These are phyloP conservation scores for Hestina assimilis DNA, from an alignment of 1,140 invertebrate species.

Conservation along the genomic window DNA sequence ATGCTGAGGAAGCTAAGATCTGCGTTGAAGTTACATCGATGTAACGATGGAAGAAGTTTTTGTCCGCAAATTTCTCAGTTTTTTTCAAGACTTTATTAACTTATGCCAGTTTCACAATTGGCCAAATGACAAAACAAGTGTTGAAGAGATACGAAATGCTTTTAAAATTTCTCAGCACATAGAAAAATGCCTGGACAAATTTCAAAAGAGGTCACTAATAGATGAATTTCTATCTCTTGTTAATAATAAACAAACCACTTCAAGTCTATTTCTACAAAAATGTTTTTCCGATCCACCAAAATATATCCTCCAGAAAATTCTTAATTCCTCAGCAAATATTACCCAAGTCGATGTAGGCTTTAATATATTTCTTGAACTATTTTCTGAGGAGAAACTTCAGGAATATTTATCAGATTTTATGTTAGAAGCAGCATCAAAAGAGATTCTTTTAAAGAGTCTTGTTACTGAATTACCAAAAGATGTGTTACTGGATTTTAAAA, in stretches of 20 bases:
- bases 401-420: constrained; percentile 63
- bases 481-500: constrained; percentile 49
- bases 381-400: constrained; percentile 61
- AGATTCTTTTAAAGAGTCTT: constrained; percentile 52
- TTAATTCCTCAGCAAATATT: constrained; percentile 47
- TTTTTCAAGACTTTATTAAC: constrained; percentile 71
- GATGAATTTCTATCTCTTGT: constrained; percentile 47
- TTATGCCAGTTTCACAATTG: constrained; percentile 68
- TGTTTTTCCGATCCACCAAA: constrained; percentile 56
- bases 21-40: constrained; percentile 52
- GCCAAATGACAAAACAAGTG: constrained; percentile 56
- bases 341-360: constrained; percentile 44
- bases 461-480: constrained; percentile 41
- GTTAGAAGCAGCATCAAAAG: constrained; percentile 64
- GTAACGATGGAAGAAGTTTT: constrained; percentile 43
- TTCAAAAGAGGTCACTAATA: constrained; percentile 45
- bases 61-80: constrained; percentile 58
- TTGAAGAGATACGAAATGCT: constrained; percentile 70
- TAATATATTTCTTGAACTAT: constrained; percentile 50
- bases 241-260: constrained; percentile 31
- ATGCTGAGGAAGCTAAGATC: constrained; percentile 51
- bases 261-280: constrained; percentile 41
- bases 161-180: constrained; percentile 73
- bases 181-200: constrained; percentile 66
- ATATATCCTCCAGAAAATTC: constrained; percentile 60